Base-by-base conservation (phyloP, 2,797 vertebrate species). In the Buceros bicornis region DNA sequence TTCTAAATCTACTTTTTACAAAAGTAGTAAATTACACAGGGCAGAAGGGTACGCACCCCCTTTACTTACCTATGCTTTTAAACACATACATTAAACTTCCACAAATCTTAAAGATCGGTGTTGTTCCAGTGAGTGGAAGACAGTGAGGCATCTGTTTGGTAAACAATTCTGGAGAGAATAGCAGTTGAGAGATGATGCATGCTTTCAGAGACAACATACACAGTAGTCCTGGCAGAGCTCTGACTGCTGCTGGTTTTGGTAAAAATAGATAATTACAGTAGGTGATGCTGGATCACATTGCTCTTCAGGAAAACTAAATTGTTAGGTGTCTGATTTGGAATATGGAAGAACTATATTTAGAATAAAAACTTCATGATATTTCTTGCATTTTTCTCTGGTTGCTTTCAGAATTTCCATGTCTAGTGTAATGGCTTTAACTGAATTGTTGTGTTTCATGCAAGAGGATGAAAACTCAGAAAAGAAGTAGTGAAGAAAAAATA, bases 181-280 rank as follows among this genome's bases (percentile, higher is more conserved):
- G 20, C 26, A 24, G 5, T 29, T 88, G 48, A 57, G 56, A 66
- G 66, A 50, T 78, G 47, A 77, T 58, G 9, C 28, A 28, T 66
- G 40, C 24, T 67, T 91, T 87, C 58, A 70, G 54, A 82, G 51
- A 15, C 25, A 58, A 47, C 6, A 14, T 17, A 8, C 35, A 54
- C 43, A 20, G 45, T 82, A 77, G 21, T 85, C 19, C 61, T 89
- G 47, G 35, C 58, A 87, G 40, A 78, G 33, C 57, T 83, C 53
- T 84, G 25, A 51, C 54, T 90, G 56, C 47, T 87, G 90, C 16
- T 94, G 80, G 37, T 73, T 88, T 88, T 56, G n/a, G 17, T 66
- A 89, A 93, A 93, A 84, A 85, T 47, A 93, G 54, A 21, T 92
- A 87, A 88, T 94, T 94, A 69, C 10, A 60, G 57, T 89, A 86